Base-by-base conservation (phyloP, 64 coral and sea anemone species). In the Stichodactyla mertensii region DNA sequence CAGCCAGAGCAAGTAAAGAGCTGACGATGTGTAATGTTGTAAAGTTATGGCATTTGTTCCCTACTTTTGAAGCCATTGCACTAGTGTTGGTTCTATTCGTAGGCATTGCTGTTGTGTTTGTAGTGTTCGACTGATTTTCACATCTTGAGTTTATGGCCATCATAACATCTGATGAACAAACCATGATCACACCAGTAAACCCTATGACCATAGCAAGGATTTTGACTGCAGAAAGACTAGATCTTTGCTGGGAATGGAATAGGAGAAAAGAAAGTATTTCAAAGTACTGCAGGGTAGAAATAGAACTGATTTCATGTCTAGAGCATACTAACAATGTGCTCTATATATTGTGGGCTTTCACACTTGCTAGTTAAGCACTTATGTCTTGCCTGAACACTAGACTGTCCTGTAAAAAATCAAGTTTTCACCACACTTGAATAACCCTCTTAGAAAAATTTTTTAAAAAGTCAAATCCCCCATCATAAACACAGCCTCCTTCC, bases 1-100 rank as follows among this genome's bases (percentile, higher is more conserved):
- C 92, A 88, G 83, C 66, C 53, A 98, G 85, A n/a, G 87, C 84
- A 18, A 98, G 22, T 52, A 94, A 83, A 71, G 92, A 57, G 4
- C 74, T 10, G 23, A 23, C 55, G 16, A 56, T 56, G 55, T 28
- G 78, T 26, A 4, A 2, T 87, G 4, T 23, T 87, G 1, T n/a
- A 74, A 12, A 74, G 14, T 74, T 74, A 12, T 6, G 69, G 24
- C 69, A 74, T 27, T 74, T 74, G 12, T 74, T 74, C 15, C 26
- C 24, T 2, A 27, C 69, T 10, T 36, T n/a, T 26, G 22, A 27
- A 28, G 6, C 24, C 69, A 74, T 31, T 12, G 9, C 24, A 74
- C 69, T 74, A 28, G 4, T 11, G 24, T 74, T 74, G 5, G 69
- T 89, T 6, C 54, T 83, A 58, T 82, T 60, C 8, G 51, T 80